Percentiles rank a stretch among this genome's conserved stretches.
These are phyloP conservation scores for Pelagia noctiluca DNA, from an alignment of 30 jellyfish, hydroid and myxozoan genomes.

Conservation along the genomic window DNA sequence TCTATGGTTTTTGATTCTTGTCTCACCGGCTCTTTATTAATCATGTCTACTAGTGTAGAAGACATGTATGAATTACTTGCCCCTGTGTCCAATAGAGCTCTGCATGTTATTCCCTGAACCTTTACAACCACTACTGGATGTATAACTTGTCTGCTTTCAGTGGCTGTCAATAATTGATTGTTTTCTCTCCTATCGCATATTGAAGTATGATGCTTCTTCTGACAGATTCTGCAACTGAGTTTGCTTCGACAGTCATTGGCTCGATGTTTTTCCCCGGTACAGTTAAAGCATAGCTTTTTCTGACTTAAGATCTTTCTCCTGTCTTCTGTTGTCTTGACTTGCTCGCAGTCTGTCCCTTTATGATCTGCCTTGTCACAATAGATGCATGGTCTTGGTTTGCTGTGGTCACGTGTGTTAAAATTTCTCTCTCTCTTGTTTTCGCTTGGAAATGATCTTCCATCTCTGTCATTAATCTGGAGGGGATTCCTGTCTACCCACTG, in stretches of 20 bases:
- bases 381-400: slow-evolving; percentile 20
- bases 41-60: slow-evolving; percentile 38
- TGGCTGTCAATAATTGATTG: slow-evolving; percentile 14
- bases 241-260: slow-evolving; percentile 62
- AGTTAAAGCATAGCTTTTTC: slow-evolving; percentile 57
- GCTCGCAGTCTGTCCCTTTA: slow-evolving; percentile 48
- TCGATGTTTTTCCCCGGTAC: slow-evolving; percentile 56
- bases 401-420: slow-evolving; percentile 12
- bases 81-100: slow-evolving; percentile 58
- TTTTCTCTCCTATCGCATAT: slow-evolving; percentile 52
- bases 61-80: slow-evolving; percentile 42
- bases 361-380: slow-evolving; percentile 46
- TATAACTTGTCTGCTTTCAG: slow-evolving; percentile 4
- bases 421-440: slow-evolving; percentile 36
- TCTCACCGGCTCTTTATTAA: slow-evolving; percentile 41
- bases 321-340: slow-evolving; percentile 27
- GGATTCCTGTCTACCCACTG: slow-evolving; percentile 68
- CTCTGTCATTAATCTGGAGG: slow-evolving; percentile 23
- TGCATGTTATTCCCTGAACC: slow-evolving; percentile 56
- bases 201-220: slow-evolving; percentile 72
- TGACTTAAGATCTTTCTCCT: slow-evolving; percentile 23
- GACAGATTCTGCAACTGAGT: slow-evolving; percentile 45
- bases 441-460: neutral
- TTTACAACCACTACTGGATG: slow-evolving; percentile 25
- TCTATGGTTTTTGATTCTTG: slow-evolving; percentile 62